phyloP scores from a whole-genome alignment of 2,797 vertebrate species.

The Perodicticus potto region DNA sequence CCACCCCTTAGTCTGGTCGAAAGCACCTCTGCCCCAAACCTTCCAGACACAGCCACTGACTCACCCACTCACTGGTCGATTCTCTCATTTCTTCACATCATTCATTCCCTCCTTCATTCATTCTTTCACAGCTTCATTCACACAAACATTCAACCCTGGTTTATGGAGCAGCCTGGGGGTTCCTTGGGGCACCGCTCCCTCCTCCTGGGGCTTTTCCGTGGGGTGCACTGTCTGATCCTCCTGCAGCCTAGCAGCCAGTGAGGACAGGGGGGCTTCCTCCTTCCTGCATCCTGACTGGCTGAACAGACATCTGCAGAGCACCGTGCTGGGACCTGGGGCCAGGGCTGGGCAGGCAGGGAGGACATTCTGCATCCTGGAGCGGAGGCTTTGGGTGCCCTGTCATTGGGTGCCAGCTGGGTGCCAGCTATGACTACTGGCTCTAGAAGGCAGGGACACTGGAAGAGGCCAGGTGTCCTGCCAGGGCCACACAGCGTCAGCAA shows the following conservation, averaged over 20 bases:
- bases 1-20: accelerated
- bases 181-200: too few species aligned
- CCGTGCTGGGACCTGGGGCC: background rate
- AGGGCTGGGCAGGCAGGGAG: background rate
- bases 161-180: too few species aligned
- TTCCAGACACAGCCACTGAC: too few species aligned
- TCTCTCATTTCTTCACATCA: too few species aligned
- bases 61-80: too few species aligned
- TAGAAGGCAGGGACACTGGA: background rate
- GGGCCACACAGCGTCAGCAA: too few species aligned
- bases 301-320: background rate
- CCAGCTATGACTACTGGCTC: background rate
- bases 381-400: background rate
- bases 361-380: background rate
- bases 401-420: too few species aligned
- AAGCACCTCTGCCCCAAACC: too few species aligned
- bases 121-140: background rate
- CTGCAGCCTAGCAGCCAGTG: background rate
- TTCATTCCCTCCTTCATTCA: background rate
- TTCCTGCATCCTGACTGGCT: background rate
- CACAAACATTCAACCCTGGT: background rate
- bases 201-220: too few species aligned
- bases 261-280: background rate
- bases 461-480: background rate
- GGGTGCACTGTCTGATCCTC: background rate